Base-by-base conservation (phyloP, 2,797 vertebrate species). In the Brachyalestes nurse region DNA sequence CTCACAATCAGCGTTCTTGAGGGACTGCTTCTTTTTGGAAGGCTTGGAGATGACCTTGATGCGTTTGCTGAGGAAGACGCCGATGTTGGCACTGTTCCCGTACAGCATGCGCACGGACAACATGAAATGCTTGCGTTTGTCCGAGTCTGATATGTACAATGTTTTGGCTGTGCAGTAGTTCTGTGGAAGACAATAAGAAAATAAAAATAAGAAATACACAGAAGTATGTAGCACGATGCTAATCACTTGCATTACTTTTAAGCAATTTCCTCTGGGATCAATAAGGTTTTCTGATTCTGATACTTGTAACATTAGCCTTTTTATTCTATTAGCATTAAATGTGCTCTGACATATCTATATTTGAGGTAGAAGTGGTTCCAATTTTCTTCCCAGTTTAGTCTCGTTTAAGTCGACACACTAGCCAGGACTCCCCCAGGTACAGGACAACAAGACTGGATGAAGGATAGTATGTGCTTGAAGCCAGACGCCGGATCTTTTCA, bases 61-160 rank as follows among this genome's bases (percentile, higher is more conserved):
- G 91, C 97, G 94, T 92, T 99, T 99, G 93, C 98, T 99, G 91
- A 98, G 96, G 94, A 99, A 99, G 87, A 99, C 97, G 9, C 98
- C 98, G 17, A 99, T 99, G 94, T 99, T 97, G 1, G 97, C 93
- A 38, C 97, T 99, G 93, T 99, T 99, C 86, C 98, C 97, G 82
- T 99, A 99, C 90, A 99, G 98, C 98, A 99, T 99, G 94, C 99
- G 98, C 82, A 99, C 97, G 0, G 97, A 98, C 92, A 99, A 94
- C 97, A 99, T 99, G 97, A 99, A 99, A 95, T 99, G 97, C 94
- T 99, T 99, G 94, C 98, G 96, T 92, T 99, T 99, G 95, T 99
- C 97, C 9, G 97, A 99, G 93, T 99, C 98, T 61, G 97, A 99
- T 96, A 99, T 99, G 94, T 99, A 99, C 94, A 99, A 96, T 72